Percentiles rank a stretch among this genome's conserved stretches.
Evolutionary conservation across 2,888 invertebrate species (phyloP).

Genomic region (Lochmaea crataegi): DNA sequence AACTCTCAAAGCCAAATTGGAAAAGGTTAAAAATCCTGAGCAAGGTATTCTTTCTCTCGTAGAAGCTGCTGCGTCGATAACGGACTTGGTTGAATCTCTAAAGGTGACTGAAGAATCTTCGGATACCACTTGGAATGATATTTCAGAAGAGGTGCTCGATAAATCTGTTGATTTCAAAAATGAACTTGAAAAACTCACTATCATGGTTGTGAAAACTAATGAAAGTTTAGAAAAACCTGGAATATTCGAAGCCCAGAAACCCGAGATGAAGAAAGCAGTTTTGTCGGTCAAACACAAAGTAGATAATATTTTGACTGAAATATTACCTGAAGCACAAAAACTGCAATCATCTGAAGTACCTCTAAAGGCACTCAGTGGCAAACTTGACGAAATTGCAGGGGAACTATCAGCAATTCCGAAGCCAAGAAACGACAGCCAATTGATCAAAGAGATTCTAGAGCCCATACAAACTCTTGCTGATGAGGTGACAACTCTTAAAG

Average conservation of each 20-base stretch:
- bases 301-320: background rate
- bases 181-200: slow-evolving; percentile 18
- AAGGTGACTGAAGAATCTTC: no score
- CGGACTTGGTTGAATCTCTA: no score
- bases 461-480: slow-evolving; percentile 38
- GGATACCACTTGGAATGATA: background rate
- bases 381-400: slow-evolving; percentile 4
- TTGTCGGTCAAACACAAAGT: slow-evolving; percentile 19
- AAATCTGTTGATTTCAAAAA: background rate
- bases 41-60: slow-evolving; percentile 42
- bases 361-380: slow-evolving; percentile 21
- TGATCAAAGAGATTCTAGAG: slow-evolving; percentile 31
- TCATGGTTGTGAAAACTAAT: slow-evolving; percentile 15
- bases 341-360: slow-evolving; percentile 30
- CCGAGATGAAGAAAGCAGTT: background rate
- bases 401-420: background rate
- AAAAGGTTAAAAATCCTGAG: slow-evolving; percentile 12
- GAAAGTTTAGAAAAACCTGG: slow-evolving; percentile 24
- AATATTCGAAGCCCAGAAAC: slow-evolving; percentile 8
- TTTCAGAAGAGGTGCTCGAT: background rate
- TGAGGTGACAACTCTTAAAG: slow-evolving; percentile 38
- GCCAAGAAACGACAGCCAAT: slow-evolving; percentile 27
- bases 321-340: slow-evolving; percentile 18
- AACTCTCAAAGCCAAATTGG: background rate
- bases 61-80: slow-evolving; percentile 29